Evolutionary conservation across 2,113 vertebrate species (phyloP).

Genomic region (Oplegnathus fasciatus): DNA sequence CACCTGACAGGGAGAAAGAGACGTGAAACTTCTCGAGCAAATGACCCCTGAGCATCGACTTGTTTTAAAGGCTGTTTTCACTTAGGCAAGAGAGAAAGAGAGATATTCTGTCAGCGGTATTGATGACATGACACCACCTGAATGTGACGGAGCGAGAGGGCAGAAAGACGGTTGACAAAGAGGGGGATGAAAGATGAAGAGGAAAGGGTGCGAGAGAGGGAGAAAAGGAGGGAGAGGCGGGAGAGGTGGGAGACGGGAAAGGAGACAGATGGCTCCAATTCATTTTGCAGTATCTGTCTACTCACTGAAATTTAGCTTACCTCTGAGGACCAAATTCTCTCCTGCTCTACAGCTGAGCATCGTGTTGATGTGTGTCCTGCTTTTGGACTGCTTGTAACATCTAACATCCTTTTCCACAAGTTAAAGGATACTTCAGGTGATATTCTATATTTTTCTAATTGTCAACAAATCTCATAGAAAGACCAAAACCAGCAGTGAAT

Average conservation of each 20-base stretch:
- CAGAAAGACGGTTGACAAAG: slow-evolving; percentile 28
- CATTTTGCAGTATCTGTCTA: slow-evolving; percentile 61
- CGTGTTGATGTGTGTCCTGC: slow-evolving; percentile 27
- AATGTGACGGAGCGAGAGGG: slow-evolving; percentile 44
- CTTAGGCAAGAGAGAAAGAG: slow-evolving; percentile 21
- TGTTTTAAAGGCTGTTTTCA: slow-evolving; percentile 25
- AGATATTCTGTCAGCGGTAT: slow-evolving; percentile 51
- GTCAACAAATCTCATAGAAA: slow-evolving; percentile 34
- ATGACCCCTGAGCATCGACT: slow-evolving; percentile 35
- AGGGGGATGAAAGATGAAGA: slow-evolving; percentile 15
- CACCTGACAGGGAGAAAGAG: slow-evolving; percentile 83
- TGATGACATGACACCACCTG: slow-evolving; percentile 59
- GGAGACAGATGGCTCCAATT: slow-evolving; percentile 71
- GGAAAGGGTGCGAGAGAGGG: not conserved
- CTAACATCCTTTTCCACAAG: slow-evolving; percentile 13
- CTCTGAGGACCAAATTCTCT: slow-evolving; percentile 39
- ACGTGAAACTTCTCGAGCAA: slow-evolving; percentile 32
- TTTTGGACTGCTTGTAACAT: slow-evolving; percentile 7
- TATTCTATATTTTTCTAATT: slow-evolving; percentile 18
- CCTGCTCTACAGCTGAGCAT: slow-evolving; percentile 28
- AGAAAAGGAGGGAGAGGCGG: not conserved
- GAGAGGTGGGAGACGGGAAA: not conserved
- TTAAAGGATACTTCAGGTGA: not conserved
- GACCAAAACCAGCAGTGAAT: not conserved
- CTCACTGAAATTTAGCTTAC: slow-evolving; percentile 56